Percentiles rank a stretch among this genome's conserved stretches.
Evolutionary conservation across 2,888 invertebrate species (phyloP).

Genomic region (Lasioglossum malachurum): DNA sequence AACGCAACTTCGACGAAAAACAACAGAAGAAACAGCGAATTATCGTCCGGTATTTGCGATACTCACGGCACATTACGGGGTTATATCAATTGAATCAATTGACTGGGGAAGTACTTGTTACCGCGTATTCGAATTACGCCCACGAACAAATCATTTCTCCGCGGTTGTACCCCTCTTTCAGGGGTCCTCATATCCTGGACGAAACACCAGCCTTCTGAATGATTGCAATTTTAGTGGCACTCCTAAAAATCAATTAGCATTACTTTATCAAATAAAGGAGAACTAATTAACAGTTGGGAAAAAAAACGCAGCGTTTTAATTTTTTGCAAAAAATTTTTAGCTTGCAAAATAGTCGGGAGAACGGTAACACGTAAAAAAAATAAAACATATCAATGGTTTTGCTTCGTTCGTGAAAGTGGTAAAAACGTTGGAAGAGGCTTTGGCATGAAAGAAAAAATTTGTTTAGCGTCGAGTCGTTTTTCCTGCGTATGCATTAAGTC

Average conservation of each 20-base stretch:
- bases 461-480: neutral
- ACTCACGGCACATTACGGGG: neutral
- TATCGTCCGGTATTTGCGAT: neutral
- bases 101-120: slow-evolving; percentile 12
- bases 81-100: slow-evolving; percentile 12
- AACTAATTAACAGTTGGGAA: too few relatives aligned
- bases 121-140: slow-evolving; percentile 6
- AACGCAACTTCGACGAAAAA: neutral
- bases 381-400: neutral
- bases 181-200: neutral
- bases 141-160: slow-evolving; percentile 7
- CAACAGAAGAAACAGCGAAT: neutral
- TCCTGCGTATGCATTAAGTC: neutral
- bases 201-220: neutral
- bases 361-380: neutral
- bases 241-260: neutral
- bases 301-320: neutral
- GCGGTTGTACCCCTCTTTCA: neutral
- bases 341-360: neutral
- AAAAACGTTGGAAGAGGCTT: neutral
- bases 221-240: neutral
- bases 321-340: neutral
- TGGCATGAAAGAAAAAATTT: neutral
- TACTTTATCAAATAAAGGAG: neutral
- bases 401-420: neutral